These are phyloP conservation scores for Andrena trimmerana DNA, from an alignment of 2,888 invertebrate genomes.

Conservation along the genomic window DNA sequence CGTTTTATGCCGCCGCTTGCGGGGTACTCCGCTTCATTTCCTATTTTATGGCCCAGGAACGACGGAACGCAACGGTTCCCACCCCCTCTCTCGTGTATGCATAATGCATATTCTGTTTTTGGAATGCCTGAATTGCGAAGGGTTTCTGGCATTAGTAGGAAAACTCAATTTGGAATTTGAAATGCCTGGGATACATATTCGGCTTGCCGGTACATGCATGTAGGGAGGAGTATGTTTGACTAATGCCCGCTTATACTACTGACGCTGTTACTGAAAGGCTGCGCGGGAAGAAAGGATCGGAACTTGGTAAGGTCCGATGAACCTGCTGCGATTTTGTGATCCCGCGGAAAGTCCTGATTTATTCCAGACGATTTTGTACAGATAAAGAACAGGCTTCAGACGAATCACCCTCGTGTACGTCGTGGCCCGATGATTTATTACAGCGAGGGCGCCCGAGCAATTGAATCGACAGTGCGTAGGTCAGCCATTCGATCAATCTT, in stretches of 20 bases:
- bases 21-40: conserved; percentile 17
- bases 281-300: background rate
- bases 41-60: conserved; percentile 12
- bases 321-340: background rate
- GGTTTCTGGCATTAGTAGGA: background rate
- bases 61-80: background rate
- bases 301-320: background rate
- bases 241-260: background rate
- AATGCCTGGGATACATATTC: background rate
- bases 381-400: conserved; percentile 21
- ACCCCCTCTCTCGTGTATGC: background rate
- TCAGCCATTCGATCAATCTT: conserved; percentile 56
- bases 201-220: no score
- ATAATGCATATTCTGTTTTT: conserved; percentile 10
- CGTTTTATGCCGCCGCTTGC: conserved; percentile 15
- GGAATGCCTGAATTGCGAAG: background rate
- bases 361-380: conserved; percentile 24
- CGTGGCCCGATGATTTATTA: conserved; percentile 43
- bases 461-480: conserved; percentile 58
- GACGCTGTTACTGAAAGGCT: background rate
- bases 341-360: background rate
- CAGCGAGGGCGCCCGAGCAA: conserved; percentile 32
- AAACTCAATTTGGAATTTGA: background rate
- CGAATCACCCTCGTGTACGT: conserved; percentile 21
- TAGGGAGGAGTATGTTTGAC: background rate